A percentile compares a stretch with the other conserved stretches of the same genome.
Evolutionary conservation across 2,888 invertebrate genomes (phyloP).

Genomic region (Mycalesis mineus): DNA sequence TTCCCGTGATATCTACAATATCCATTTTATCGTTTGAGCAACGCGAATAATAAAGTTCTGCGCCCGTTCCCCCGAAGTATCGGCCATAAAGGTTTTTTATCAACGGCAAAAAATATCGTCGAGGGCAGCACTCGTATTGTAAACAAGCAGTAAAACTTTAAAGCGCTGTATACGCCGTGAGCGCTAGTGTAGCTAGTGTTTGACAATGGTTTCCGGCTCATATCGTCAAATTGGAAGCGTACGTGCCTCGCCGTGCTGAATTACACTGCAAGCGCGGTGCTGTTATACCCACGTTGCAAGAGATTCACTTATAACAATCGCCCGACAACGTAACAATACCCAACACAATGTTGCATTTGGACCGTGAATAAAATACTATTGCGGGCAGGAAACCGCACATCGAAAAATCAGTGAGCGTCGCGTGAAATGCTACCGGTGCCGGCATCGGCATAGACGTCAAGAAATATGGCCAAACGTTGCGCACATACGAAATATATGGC

Average conservation of each 20-base stretch:
- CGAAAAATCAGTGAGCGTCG: constrained; percentile 65
- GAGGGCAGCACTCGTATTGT: constrained; percentile 35
- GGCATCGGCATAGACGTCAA: constrained; percentile 54
- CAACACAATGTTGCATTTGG: constrained; percentile 45
- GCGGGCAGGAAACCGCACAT: constrained; percentile 66
- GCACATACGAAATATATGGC: constrained; percentile 57
- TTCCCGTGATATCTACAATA: not conserved
- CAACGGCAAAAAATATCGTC: constrained; percentile 31
- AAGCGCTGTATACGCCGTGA: constrained; percentile 36
- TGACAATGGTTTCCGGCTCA: constrained; percentile 50
- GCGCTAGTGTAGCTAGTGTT: constrained; percentile 39
- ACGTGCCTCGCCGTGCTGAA: constrained; percentile 41
- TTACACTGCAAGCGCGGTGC: constrained; percentile 39
- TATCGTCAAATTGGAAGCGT: constrained; percentile 49
- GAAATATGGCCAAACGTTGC: constrained; percentile 61
- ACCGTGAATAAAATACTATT: constrained; percentile 65
- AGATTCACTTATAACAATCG: constrained; percentile 53
- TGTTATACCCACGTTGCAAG: constrained; percentile 36
- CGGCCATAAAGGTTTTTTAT: constrained; percentile 27
- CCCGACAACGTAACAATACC: constrained; percentile 49
- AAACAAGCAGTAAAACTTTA: constrained; percentile 44
- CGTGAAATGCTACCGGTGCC: constrained; percentile 67
- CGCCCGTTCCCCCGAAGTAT: constrained; percentile 19
- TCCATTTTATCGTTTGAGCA: constrained; percentile 11
- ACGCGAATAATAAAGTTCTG: constrained; percentile 7